phyloP scores from a whole-genome alignment of 2,888 invertebrate genomes.

The Meteorus cinctellus region DNA sequence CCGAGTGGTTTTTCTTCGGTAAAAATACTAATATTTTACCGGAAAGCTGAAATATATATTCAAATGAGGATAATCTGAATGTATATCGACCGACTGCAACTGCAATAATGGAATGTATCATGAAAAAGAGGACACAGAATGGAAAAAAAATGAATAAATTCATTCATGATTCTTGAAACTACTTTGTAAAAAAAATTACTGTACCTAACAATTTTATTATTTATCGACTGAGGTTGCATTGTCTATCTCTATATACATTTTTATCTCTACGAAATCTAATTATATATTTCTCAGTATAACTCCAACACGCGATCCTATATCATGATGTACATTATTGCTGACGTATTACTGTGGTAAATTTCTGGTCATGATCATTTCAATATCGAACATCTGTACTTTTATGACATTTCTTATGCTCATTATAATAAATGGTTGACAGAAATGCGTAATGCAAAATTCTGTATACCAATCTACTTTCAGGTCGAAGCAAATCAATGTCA shows the following conservation, averaged over 20 bases:
- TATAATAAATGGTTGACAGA: conserved; percentile 4
- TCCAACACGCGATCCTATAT: neutral
- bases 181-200: neutral
- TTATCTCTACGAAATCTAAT: neutral
- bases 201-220: neutral
- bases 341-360: neutral
- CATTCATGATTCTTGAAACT: neutral
- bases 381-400: neutral
- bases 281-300: neutral
- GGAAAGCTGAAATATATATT: neutral
- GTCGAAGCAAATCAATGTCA: conserved; percentile 59
- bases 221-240: neutral
- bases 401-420: neutral
- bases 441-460: conserved; percentile 74
- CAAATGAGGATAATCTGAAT: neutral
- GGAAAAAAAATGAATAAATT: neutral
- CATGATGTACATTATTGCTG: neutral
- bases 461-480: conserved; percentile 53
- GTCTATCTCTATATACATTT: neutral
- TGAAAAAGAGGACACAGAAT: neutral
- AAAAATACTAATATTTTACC: neutral
- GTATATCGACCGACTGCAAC: neutral
- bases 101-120: neutral
- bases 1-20: neutral
- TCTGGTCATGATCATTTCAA: neutral